Base-by-base conservation (phyloP, 1,140 invertebrate species). In the Lasioglossum baleicum region DNA sequence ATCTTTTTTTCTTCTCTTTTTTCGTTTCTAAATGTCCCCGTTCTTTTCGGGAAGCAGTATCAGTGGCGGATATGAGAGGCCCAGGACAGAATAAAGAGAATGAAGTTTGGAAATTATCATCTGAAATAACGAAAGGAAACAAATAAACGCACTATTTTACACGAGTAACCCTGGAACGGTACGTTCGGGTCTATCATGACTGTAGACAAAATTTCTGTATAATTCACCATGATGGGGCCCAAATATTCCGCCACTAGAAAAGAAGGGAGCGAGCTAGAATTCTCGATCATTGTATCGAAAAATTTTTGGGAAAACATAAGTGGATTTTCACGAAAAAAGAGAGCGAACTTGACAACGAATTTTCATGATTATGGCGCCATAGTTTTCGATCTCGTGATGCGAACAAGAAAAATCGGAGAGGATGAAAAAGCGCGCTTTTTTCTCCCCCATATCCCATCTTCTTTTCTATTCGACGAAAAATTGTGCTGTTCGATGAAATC, bases 341-440 rank as follows among this genome's bases (percentile, higher is more conserved):
- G 42, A 17, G 13, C 7, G 15, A 31, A 58, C 53, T 66, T 48
- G 31, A 44, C 69, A 82, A 82, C 44, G 66, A 74, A 74, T 84
- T 67, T 13, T 2, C 35, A 53, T 22, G 66, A 20, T 22, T 20
- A 20, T 48, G 75, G 22, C n/a, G 51, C 67, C 31, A 35, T 2
- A 35, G 35, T 35, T 35, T 35, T 35, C 35, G 35, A 35, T 35
- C 35, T 35, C 35, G 35, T 35, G 7, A 20, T 40, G 60, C 5
- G 51, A 60, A 15, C 20, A 64, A 7, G 0, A 70, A 58, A 40
- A 35, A n/a, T 20, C 17, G n/a, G 48, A 42, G 15, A 35, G 11
- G 22, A 73, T 8, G n/a, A 66, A 11, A 13, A 31, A 64, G 35
- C 65, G 31, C 44, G 60, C 61, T 42, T 67, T 81, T 84, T 84